These are phyloP conservation scores for Rhysida immarginata DNA, from an alignment of 1,140 invertebrate genomes.

Conservation along the genomic window DNA sequence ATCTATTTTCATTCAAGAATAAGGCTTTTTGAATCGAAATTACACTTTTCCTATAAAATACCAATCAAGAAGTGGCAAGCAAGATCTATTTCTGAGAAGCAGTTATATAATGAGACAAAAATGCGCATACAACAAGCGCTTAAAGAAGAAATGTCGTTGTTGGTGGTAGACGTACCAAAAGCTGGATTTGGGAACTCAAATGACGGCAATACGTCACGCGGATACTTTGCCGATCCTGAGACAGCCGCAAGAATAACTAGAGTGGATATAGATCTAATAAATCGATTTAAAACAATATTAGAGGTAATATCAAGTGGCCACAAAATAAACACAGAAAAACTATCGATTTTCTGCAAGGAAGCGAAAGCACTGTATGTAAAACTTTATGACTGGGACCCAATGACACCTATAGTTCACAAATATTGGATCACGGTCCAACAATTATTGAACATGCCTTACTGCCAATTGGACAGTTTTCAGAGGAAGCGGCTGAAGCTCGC, in stretches of 20 bases:
- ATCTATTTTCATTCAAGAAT: neutral
- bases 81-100: neutral
- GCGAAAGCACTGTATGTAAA: neutral
- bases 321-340: neutral
- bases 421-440: neutral
- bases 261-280: neutral
- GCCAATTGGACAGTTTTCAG: neutral
- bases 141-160: neutral
- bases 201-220: neutral
- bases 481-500: neutral
- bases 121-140: neutral
- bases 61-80: neutral
- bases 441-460: neutral
- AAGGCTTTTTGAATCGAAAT: neutral
- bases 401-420: neutral
- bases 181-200: neutral
- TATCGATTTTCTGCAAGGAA: neutral
- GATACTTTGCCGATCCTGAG: neutral
- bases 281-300: neutral
- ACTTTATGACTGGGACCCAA: neutral
- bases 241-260: neutral
- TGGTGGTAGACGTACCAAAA: neutral
- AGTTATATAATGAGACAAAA: neutral
- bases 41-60: neutral
- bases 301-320: neutral